Evolutionary conservation across 1,140 invertebrate species (phyloP), one percentile per base, ranked within the genome.

Genomic region (Formica exsecta): DNA sequence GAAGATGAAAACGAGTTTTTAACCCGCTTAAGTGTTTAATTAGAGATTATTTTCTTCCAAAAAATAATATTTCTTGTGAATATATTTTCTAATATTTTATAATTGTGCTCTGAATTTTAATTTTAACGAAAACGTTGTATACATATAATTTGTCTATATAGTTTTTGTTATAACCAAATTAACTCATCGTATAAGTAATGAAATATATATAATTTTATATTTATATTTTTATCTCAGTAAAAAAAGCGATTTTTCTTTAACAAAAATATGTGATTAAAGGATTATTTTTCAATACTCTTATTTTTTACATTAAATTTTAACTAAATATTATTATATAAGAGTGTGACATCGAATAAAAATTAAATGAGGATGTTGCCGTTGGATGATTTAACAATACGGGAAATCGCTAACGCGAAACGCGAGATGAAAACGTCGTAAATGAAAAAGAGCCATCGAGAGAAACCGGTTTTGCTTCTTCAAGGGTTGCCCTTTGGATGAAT

Each of bases 401-500:
- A 61, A 80, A 80, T 71, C 44, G 70, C 54, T 75, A 51, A 77
- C 32, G 54, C 41, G 38, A 73, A 74, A 41, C 19, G 71, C 71
- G 25, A 85, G 48, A 76, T 29, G 81, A 85, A 51, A 32, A 13
- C 61, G 48, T 48, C 84, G 16, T 29, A 32, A 85, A 86, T 66
- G 87, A 85, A 79, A 90, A 86, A 89, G 89, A 86, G 51, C 76
- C 85, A 86, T 89, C 71, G 61, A 66, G 84, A 48, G 88, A 87
- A 86, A 81, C 64, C 51, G 64, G 86, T 87, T 65, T 90, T 75
- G 19, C 48, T 90, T 84, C 90, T 91, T 88, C 79, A 85, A 85
- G 85, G 75, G 89, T 91, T 89, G 89, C 87, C 65, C 61, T 74
- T 57, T 44, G 87, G 89, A 91, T 91, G 90, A 89, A 92, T 93